These are phyloP conservation scores for Phoxinus phoxinus DNA, from an alignment of 2,113 vertebrate genomes.

Conservation along the genomic window DNA sequence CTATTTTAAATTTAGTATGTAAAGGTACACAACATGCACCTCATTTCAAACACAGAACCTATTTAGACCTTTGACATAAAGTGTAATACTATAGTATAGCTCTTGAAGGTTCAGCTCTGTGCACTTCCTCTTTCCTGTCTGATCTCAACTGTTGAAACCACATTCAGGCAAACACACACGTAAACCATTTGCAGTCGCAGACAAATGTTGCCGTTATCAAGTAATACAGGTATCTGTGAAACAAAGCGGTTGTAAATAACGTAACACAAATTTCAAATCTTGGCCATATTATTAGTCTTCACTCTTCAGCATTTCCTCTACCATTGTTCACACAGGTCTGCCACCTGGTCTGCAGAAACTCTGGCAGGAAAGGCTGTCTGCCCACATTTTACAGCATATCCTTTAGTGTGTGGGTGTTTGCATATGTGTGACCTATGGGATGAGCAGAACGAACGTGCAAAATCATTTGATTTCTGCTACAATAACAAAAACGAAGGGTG, in stretches of 20 bases:
- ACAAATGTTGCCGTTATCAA: background rate
- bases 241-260: background rate
- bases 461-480: background rate
- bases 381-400: constrained; percentile 12
- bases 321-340: constrained; percentile 25
- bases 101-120: constrained; percentile 48
- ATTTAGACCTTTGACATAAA: background rate
- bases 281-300: background rate
- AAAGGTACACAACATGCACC: background rate
- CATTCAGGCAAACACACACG: constrained; percentile 58
- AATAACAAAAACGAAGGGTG: background rate
- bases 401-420: background rate
- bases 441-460: constrained; percentile 39
- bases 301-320: background rate
- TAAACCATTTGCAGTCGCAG: constrained; percentile 47
- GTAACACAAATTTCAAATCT: background rate
- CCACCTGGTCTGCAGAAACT: constrained; percentile 33
- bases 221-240: background rate
- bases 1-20: background rate
- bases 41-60: background rate
- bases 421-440: background rate
- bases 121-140: constrained; percentile 76
- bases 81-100: constrained; percentile 10
- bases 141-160: constrained; percentile 66
- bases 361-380: constrained; percentile 44